phyloP scores from a whole-genome alignment of 2,113 vertebrate species.

The Ctenodactylus gundi region DNA sequence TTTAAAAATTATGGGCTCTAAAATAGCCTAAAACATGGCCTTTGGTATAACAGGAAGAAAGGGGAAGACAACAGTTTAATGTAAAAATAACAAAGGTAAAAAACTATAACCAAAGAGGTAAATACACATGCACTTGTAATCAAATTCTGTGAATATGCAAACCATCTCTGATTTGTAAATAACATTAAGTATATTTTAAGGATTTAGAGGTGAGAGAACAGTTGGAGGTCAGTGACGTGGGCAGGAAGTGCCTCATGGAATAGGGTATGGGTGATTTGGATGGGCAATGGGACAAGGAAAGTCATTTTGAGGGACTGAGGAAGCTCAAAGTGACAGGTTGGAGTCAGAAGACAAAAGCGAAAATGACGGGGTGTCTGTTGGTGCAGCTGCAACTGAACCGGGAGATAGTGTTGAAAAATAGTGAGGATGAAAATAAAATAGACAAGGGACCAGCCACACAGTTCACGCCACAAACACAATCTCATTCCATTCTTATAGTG shows the following conservation, averaged over 20 bases:
- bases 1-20: background rate
- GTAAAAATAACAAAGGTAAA: slow-evolving; percentile 4
- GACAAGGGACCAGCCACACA: background rate
- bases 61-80: background rate
- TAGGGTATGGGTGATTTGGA: background rate
- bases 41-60: background rate
- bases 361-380: background rate
- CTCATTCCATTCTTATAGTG: background rate
- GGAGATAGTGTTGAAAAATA: background rate
- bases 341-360: background rate
- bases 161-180: background rate
- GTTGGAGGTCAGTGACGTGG: background rate
- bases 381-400: background rate
- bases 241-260: background rate
- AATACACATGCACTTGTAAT: background rate
- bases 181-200: background rate
- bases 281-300: background rate
- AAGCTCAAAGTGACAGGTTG: background rate
- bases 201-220: background rate
- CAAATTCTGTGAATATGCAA: background rate
- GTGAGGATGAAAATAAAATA: background rate
- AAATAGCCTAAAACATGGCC: background rate
- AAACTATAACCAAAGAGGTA: slow-evolving; percentile 15
- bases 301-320: background rate
- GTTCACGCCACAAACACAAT: background rate